A percentile compares a stretch with the other conserved stretches of the same genome.
These are phyloP conservation scores for Bagarius yarrelli DNA, from an alignment of 2,113 vertebrate species.

Conservation along the genomic window DNA sequence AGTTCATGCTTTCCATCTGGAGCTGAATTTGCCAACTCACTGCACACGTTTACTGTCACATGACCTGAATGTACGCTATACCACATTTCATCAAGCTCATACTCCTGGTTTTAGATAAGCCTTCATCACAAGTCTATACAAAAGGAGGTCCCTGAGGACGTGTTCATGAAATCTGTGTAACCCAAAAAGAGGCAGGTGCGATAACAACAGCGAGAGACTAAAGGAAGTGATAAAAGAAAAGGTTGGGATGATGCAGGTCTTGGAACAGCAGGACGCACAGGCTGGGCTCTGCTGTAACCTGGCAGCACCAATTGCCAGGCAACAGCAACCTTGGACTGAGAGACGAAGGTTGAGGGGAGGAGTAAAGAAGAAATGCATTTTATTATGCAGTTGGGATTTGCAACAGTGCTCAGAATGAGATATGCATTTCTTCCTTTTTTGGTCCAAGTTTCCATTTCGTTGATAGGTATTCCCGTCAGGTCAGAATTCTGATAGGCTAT, in stretches of 20 bases:
- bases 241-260: slow-evolving; percentile 40
- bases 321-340: slow-evolving; percentile 67
- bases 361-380: slow-evolving; percentile 9
- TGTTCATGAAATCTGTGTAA: slow-evolving; percentile 4
- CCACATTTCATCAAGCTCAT: neutral
- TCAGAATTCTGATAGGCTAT: slow-evolving; percentile 6
- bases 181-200: slow-evolving; percentile 35
- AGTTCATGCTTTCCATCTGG: slow-evolving; percentile 69
- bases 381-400: neutral
- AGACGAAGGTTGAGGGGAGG: slow-evolving; percentile 56
- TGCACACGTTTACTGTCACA: neutral
- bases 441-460: slow-evolving; percentile 1
- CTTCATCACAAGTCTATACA: neutral
- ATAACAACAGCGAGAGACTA: slow-evolving; percentile 48
- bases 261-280: slow-evolving; percentile 46
- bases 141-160: slow-evolving; percentile 14
- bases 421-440: slow-evolving; percentile 5
- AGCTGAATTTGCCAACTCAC: slow-evolving; percentile 33
- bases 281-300: slow-evolving; percentile 48
- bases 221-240: slow-evolving; percentile 15
- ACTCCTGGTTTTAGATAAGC: slow-evolving; percentile 1
- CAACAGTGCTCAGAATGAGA: neutral
- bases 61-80: neutral
- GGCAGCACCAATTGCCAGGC: slow-evolving; percentile 56
- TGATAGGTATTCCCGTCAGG: slow-evolving; percentile 4